Conservation (phyloP, 2,888 invertebrate species). For the Callinectes sapidus region DNA sequence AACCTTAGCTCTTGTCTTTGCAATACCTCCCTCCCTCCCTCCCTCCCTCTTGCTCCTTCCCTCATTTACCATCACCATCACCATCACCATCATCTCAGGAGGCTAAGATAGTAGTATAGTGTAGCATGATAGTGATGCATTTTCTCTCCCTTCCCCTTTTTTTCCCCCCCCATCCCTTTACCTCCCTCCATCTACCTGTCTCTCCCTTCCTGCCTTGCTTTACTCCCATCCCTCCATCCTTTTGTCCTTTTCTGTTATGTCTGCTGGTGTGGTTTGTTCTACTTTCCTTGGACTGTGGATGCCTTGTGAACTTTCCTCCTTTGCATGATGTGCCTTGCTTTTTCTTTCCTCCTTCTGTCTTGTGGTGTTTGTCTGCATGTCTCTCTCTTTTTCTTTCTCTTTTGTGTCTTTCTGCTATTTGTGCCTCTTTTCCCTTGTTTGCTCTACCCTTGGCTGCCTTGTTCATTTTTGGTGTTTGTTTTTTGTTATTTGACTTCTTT, state of each 20-base stretch:
- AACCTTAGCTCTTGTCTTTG: too few species aligned
- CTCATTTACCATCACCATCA: constrained; percentile 4
- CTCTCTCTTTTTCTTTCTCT: not conserved
- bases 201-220: too few species aligned
- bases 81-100: not conserved
- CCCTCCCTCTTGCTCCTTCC: not conserved
- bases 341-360: not conserved
- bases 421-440: not conserved
- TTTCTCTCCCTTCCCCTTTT: constrained; percentile 48
- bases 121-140: constrained; percentile 53
- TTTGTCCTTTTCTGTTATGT: too few species aligned
- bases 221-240: too few species aligned
- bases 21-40: not conserved
- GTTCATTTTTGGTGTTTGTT: not conserved
- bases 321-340: not conserved
- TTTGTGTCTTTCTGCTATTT: not conserved
- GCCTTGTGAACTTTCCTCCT: not conserved
- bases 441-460: not conserved
- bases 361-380: not conserved
- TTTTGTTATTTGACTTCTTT: not conserved
- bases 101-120: constrained; percentile 7
- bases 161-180: constrained; percentile 1
- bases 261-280: not conserved
- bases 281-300: not conserved
- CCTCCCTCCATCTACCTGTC: constrained; percentile 12